phyloP scores from a whole-genome alignment of 2,797 vertebrate genomes.

The Notoglanidium macrostoma region DNA sequence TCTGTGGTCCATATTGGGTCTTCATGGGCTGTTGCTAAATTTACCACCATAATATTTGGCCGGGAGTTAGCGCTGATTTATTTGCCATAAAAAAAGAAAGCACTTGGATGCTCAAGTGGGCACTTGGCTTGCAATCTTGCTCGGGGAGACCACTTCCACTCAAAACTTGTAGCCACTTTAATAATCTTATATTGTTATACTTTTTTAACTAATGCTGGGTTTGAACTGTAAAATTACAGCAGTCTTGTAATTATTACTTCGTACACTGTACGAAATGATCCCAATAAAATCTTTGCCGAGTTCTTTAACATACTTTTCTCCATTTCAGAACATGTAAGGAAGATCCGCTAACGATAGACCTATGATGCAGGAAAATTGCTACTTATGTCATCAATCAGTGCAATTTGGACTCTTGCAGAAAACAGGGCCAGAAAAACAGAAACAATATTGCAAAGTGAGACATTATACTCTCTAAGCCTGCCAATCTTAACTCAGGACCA shows the following conservation, averaged over 20 bases:
- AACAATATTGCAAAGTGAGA: slow-evolving; percentile 5
- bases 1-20: slow-evolving; percentile 75
- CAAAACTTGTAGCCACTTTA: slow-evolving; percentile 57
- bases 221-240: not conserved
- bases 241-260: not conserved
- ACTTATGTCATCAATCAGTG: not conserved
- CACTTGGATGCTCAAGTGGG: slow-evolving; percentile 71
- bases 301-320: not conserved
- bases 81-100: slow-evolving; percentile 62
- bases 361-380: slow-evolving; percentile 9
- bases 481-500: not conserved
- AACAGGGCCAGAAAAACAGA: not conserved
- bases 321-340: not conserved
- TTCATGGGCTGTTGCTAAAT: slow-evolving; percentile 77
- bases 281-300: not conserved
- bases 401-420: not conserved
- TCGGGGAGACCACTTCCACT: slow-evolving; percentile 58
- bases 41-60: slow-evolving; percentile 71
- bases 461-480: not conserved
- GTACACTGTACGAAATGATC: not conserved
- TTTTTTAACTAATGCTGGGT: not conserved
- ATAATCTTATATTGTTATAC: slow-evolving; percentile 32
- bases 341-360: not conserved
- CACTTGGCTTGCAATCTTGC: slow-evolving; percentile 67
- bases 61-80: slow-evolving; percentile 71